Conservation (phyloP, 2,113 vertebrate genomes). For the Pteronura brasiliensis region DNA sequence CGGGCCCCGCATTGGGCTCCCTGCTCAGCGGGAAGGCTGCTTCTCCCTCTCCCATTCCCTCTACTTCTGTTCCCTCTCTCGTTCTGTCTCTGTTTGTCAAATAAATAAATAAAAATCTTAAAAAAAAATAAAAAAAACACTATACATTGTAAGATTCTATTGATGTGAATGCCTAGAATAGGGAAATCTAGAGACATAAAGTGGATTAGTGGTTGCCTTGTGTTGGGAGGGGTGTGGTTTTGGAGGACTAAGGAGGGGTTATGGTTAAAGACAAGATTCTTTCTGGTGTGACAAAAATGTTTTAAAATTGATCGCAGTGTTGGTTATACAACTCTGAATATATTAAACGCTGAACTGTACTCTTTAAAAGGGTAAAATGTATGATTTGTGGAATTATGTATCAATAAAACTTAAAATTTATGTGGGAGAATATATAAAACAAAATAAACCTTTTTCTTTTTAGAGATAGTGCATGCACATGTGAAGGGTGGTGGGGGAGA, state of each 20-base stretch:
- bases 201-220: background rate
- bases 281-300: background rate
- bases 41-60: too few relatives aligned
- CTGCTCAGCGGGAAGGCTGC: too few relatives aligned
- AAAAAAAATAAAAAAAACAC: background rate
- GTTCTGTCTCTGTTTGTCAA: too few relatives aligned
- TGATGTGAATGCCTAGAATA: slow-evolving; percentile 2
- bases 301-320: slow-evolving; percentile 1
- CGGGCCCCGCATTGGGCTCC: too few relatives aligned
- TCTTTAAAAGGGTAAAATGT: background rate
- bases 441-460: background rate
- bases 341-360: background rate
- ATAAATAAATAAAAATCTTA: too few relatives aligned
- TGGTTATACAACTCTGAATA: background rate
- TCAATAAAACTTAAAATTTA: slow-evolving; percentile 41
- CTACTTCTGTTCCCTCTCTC: too few relatives aligned
- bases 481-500: background rate
- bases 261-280: background rate
- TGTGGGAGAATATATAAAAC: background rate
- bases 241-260: background rate
- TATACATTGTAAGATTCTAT: background rate
- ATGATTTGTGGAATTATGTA: background rate
- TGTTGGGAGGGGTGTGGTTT: background rate
- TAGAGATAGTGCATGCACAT: background rate
- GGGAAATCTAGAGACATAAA: background rate